Evolutionary conservation across 2,797 vertebrate genomes (phyloP).

Genomic region (Paguma larvata): DNA sequence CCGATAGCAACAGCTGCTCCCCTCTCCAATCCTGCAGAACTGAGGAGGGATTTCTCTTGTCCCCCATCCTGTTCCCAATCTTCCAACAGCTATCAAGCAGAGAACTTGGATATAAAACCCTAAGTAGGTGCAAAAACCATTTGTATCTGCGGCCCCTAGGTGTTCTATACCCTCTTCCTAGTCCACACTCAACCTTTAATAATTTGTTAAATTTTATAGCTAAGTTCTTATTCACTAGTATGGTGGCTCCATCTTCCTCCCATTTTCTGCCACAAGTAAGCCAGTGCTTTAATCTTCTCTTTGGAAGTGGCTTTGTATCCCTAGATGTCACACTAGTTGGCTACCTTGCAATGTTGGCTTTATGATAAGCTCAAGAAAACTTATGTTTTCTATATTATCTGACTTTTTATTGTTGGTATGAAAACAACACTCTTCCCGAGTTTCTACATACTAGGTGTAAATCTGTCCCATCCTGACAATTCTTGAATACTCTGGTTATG

Average conservation of each 20-base stretch:
- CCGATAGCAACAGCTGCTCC: background rate
- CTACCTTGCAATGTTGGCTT: background rate
- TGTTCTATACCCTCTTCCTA: background rate
- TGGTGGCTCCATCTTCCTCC: background rate
- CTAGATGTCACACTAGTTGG: background rate
- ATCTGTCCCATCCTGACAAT: background rate
- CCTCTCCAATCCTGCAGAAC: background rate
- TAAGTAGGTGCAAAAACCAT: background rate
- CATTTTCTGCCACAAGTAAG: background rate
- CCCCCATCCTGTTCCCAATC: background rate
- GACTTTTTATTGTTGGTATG: background rate
- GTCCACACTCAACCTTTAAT: background rate
- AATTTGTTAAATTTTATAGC: background rate
- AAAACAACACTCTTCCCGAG: conserved; percentile 13
- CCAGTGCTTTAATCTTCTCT: background rate
- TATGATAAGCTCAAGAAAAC: background rate
- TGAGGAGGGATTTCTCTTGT: background rate
- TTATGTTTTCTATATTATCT: background rate
- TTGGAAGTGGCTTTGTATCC: background rate
- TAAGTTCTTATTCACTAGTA: conserved; percentile 19
- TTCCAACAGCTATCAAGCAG: background rate
- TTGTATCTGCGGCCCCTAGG: background rate
- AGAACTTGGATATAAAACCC: conserved; percentile 8
- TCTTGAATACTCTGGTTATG: conserved; percentile 12
- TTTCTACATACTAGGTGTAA: conserved; percentile 8